Conservation (phyloP, 2,888 invertebrate genomes). For the Tortricodes alternella region DNA sequence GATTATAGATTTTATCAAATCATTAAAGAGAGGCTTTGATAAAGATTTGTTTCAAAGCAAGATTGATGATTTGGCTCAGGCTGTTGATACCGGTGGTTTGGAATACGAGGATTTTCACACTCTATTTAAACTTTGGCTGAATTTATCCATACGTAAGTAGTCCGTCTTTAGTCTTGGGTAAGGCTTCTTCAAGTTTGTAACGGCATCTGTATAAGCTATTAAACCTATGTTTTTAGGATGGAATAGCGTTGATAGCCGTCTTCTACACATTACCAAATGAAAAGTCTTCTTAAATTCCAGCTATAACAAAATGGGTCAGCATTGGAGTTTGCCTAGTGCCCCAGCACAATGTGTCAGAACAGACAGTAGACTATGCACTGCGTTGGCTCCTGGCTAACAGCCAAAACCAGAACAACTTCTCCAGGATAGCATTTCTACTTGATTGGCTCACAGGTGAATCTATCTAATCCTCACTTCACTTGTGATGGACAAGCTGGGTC, state of each 20-base stretch:
- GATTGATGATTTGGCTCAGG: constrained; percentile 62
- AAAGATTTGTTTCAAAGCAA: constrained; percentile 71
- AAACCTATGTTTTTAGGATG: too few species aligned
- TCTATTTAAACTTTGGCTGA: constrained; percentile 74
- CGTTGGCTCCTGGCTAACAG: constrained; percentile 69
- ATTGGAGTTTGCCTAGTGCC: constrained; percentile 71
- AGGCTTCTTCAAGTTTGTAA: too few species aligned
- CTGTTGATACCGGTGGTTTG: constrained; percentile 60
- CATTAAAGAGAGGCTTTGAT: constrained; percentile 70
- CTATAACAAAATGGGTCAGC: constrained; percentile 69
- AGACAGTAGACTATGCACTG: constrained; percentile 64
- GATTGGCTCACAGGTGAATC: constrained; percentile 75
- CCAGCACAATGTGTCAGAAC: constrained; percentile 54
- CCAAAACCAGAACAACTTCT: constrained; percentile 51
- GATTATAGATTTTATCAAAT: constrained; percentile 69
- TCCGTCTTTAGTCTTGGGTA: too few species aligned
- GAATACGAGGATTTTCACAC: constrained; percentile 66
- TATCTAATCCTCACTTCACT: too few species aligned
- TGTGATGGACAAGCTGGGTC: too few species aligned
- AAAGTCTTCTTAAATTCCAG: constrained; percentile 46
- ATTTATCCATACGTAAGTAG: constrained; percentile 74
- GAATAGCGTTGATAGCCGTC: too few species aligned
- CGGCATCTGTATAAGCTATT: too few species aligned
- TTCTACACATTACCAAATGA: neutral
- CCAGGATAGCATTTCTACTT: constrained; percentile 63